Evolutionary conservation across 1,140 invertebrate species (phyloP).

Genomic region (Papilio xuthus): DNA sequence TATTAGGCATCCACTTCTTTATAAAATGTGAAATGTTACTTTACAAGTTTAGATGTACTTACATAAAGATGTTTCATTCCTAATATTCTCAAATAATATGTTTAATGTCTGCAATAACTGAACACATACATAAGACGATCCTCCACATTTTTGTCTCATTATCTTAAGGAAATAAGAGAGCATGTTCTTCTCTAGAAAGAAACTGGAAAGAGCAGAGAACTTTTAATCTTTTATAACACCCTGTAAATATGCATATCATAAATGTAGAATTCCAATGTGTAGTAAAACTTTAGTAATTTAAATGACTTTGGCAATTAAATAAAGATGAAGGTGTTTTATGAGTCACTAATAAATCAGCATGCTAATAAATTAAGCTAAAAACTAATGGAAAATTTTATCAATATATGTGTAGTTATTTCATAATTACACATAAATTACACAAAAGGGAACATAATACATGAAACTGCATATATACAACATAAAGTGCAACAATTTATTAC

Average conservation of each 20-base stretch:
- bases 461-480: too few species aligned
- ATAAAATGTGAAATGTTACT: too few species aligned
- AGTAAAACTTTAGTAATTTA: too few species aligned
- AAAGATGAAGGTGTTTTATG: neutral
- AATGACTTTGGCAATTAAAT: neutral
- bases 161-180: constrained; percentile 98
- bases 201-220: constrained; percentile 85
- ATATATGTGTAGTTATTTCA: neutral
- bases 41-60: constrained; percentile 81
- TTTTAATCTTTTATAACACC: neutral
- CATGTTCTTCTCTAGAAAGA: constrained; percentile 99
- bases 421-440: neutral
- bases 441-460: too few species aligned
- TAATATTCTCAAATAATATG: constrained; percentile 99
- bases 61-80: constrained; percentile 99
- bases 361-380: neutral
- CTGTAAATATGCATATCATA: neutral
- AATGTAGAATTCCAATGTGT: neutral
- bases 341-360: neutral
- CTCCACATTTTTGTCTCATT: constrained; percentile 98
- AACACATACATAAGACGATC: constrained; percentile 96
- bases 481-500: too few species aligned
- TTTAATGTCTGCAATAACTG: constrained; percentile 99
- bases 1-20: too few species aligned
- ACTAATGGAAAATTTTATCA: too few species aligned